Percentiles rank a stretch among this genome's conserved stretches.
phyloP scores from a whole-genome alignment of 2,888 invertebrate genomes.

The Seladonia tumulorum region DNA sequence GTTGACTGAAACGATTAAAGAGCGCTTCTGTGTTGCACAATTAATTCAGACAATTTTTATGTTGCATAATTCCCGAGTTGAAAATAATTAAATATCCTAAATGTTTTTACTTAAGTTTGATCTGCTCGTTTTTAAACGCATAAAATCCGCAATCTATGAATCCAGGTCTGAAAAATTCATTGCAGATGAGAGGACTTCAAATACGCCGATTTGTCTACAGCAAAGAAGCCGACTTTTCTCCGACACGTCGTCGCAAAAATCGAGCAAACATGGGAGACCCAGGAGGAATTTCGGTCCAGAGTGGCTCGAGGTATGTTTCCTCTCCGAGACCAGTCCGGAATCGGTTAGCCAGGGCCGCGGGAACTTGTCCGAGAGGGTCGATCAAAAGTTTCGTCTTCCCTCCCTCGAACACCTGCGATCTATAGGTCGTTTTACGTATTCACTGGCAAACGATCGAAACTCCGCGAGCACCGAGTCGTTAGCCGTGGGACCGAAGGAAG shows the following conservation, averaged over 20 bases:
- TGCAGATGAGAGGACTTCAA: too few relatives aligned
- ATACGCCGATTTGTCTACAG: too few relatives aligned
- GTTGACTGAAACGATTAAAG: too few relatives aligned
- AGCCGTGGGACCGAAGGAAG: neutral
- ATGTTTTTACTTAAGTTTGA: too few relatives aligned
- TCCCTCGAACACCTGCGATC: slow-evolving; percentile 31
- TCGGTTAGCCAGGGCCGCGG: slow-evolving; percentile 26
- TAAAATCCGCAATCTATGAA: too few relatives aligned
- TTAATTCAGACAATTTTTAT: too few relatives aligned
- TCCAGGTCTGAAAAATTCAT: too few relatives aligned
- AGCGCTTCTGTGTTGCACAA: too few relatives aligned
- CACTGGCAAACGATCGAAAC: neutral
- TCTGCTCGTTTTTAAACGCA: too few relatives aligned
- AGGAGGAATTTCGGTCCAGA: neutral
- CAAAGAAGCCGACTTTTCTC: too few relatives aligned
- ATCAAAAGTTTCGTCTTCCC: slow-evolving; percentile 48
- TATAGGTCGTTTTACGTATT: slow-evolving; percentile 1
- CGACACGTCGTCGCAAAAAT: neutral
- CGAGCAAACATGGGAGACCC: neutral
- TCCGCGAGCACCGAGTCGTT: neutral
- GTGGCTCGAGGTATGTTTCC: slow-evolving; percentile 8
- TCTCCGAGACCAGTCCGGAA: neutral
- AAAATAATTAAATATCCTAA: too few relatives aligned
- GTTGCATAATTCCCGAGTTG: too few relatives aligned
- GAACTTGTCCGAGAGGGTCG: slow-evolving; percentile 55